Conservation (phyloP, 2,888 invertebrate genomes). For the Peribatodes rhomboidaria region DNA sequence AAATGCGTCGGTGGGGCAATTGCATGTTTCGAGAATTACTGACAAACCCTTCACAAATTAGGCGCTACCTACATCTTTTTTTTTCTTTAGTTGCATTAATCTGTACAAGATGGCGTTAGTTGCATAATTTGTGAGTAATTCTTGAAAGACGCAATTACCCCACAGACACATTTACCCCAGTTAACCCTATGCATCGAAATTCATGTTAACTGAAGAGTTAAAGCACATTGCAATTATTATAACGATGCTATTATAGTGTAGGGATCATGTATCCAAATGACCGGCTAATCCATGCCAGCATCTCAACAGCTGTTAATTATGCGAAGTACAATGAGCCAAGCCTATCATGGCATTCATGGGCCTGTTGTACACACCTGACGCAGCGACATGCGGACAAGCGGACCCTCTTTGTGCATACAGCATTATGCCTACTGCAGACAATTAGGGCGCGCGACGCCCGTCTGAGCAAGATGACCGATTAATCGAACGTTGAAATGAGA, state of each 20-base stretch:
- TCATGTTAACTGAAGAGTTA: no score
- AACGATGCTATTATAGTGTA: not conserved
- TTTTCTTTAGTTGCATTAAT: no score
- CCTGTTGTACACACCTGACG: conserved; percentile 71
- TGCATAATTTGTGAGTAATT: no score
- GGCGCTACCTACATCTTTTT: no score
- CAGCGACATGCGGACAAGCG: conserved; percentile 56
- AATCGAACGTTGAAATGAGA: conserved; percentile 37
- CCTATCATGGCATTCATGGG: conserved; percentile 60
- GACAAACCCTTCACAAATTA: no score
- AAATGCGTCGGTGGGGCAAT: no score
- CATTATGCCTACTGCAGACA: conserved; percentile 57
- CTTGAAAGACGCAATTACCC: no score
- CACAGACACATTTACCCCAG: no score
- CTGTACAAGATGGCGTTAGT: no score
- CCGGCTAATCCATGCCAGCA: conserved; percentile 17
- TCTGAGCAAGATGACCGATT: conserved; percentile 51
- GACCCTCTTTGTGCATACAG: conserved; percentile 70
- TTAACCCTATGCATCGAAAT: no score
- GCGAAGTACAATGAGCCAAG: conserved; percentile 70
- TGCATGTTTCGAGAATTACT: no score
- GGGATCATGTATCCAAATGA: conserved; percentile 1
- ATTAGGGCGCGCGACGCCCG: conserved; percentile 51
- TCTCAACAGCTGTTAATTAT: conserved; percentile 63
- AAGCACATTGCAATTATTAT: not conserved